Evolutionary conservation across 2,888 invertebrate species (phyloP).

Genomic region (Macaria liturata): DNA sequence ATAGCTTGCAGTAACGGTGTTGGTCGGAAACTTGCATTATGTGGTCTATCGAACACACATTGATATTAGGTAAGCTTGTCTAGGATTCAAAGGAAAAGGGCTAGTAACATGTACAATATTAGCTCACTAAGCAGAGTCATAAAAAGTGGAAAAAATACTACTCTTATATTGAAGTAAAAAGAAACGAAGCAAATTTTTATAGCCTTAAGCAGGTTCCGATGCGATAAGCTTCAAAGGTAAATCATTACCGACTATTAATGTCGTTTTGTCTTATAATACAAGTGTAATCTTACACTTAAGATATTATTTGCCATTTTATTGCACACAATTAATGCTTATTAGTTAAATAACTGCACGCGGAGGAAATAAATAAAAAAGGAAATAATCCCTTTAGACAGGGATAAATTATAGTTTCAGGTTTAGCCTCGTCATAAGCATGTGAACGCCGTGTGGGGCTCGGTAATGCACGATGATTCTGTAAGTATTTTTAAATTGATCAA

Average conservation of each 20-base stretch:
- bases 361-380: slow-evolving; percentile 15
- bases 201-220: slow-evolving; percentile 3
- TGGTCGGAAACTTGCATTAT: slow-evolving; percentile 43
- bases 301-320: slow-evolving; percentile 15
- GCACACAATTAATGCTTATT: slow-evolving; percentile 17
- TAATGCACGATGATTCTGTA: slow-evolving; percentile 17
- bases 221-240: neutral
- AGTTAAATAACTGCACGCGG: slow-evolving; percentile 9
- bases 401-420: slow-evolving; percentile 19
- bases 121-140: no score
- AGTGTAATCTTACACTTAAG: slow-evolving; percentile 14
- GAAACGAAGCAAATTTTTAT: no score
- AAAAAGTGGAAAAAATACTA: no score
- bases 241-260: slow-evolving; percentile 8
- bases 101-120: neutral
- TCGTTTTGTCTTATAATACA: slow-evolving; percentile 8
- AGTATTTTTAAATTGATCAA: slow-evolving; percentile 19
- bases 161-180: no score
- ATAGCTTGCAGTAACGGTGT: slow-evolving; percentile 55
- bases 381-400: slow-evolving; percentile 6
- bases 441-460: slow-evolving; percentile 16
- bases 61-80: slow-evolving; percentile 3
- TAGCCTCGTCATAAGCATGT: slow-evolving; percentile 19
- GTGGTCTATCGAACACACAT: slow-evolving; percentile 28
- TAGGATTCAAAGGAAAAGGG: slow-evolving; percentile 13